Evolutionary conservation across 2,113 vertebrate species (phyloP), one percentile per base, ranked within the genome.

Genomic region (Dendrocopos noguchii): DNA sequence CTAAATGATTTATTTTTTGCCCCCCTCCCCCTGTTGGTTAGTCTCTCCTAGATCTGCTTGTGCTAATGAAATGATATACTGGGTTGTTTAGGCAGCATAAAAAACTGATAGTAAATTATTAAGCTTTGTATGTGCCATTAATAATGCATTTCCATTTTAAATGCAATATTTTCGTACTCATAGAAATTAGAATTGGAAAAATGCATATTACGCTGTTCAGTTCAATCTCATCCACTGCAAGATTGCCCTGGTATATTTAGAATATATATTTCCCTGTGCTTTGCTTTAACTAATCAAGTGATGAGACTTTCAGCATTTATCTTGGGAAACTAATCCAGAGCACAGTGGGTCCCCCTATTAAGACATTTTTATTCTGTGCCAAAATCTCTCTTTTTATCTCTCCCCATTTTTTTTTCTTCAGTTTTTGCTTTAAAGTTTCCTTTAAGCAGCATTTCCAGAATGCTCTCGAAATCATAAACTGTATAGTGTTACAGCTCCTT

Each of bases 61-160:
- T 72, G 39, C 44, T 85, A 78, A 81, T 66, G 52, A 79, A 84
- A 86, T 79, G 0, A 61, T 88, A 33, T 34, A 57, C 6, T 61
- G 29, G 6, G 7, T 72, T 79, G 47, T 88, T 94, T 80, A 63
- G 46, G 34, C 44, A 78, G 78, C 63, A 55, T 61, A 76, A 81
- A 72, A 90, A 47, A 28, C 17, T 0, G 6, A 73, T 44, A 33
- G 42, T 79, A 87, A 92, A 76, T 86, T 74, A 88, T 36, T 80
- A 63, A 90, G 20, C 8, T 90, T 67, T 88, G 34, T 57, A 39
- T n/a, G 2, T 84, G 28, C 18, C 24, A 46, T 57, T 91, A 61
- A 80, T 92, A 92, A 80, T 65, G 56, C 15, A 79, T 95, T 93
- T 94, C 21, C n/a, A 75, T 90, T 90, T 90, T 57, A 87, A 93